These are phyloP conservation scores for Holcopasites calliopsidis DNA, from an alignment of 1,140 invertebrate genomes.

Conservation along the genomic window DNA sequence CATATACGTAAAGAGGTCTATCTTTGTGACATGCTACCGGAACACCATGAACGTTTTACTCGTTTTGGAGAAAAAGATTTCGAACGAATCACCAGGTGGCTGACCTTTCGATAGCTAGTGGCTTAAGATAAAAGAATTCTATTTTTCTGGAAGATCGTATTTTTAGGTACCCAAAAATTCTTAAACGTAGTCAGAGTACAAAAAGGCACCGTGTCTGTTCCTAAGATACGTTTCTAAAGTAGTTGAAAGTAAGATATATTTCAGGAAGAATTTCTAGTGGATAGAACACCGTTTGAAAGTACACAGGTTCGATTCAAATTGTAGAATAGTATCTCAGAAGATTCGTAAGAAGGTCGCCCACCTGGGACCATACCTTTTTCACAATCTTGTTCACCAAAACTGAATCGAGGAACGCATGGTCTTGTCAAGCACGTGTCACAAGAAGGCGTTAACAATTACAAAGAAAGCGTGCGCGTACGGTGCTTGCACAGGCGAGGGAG, in stretches of 20 bases:
- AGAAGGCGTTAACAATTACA: conserved; percentile 1
- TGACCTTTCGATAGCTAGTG: background rate
- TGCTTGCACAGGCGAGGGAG: conserved; percentile 38
- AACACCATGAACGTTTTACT: no score
- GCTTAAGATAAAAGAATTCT: background rate
- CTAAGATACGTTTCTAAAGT: background rate
- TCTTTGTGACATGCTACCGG: background rate
- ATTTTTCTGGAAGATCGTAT: conserved; percentile 6
- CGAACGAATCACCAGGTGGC: background rate
- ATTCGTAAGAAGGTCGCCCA: background rate
- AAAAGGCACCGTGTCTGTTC: conserved; percentile 1
- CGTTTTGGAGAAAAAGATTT: background rate
- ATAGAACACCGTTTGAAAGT: background rate
- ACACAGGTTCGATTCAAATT: background rate
- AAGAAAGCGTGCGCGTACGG: conserved; percentile 44
- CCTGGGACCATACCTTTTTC: background rate
- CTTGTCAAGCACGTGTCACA: background rate
- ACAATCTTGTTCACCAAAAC: background rate
- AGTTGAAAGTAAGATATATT: background rate
- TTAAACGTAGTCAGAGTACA: conserved; percentile 5
- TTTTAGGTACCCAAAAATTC: conserved; percentile 1
- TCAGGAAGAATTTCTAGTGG: background rate
- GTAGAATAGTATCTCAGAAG: background rate
- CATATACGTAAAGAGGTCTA: background rate
- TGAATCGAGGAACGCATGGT: background rate